Conservation (phyloP, 2,888 invertebrate species). For the Himalopsyche anomala region DNA sequence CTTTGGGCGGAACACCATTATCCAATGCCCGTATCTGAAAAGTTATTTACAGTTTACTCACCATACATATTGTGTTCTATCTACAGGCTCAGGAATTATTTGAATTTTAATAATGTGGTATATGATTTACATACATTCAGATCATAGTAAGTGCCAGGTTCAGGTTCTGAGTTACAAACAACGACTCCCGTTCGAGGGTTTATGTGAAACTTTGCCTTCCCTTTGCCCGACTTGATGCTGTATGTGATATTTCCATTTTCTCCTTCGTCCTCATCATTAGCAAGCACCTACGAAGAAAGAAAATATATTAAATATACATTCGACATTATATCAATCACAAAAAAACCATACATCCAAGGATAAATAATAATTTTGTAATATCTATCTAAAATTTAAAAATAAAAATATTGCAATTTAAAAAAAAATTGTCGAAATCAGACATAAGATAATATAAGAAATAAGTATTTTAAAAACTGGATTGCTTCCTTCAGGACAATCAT, state of each 20-base stretch:
- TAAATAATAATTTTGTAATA: neutral
- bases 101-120: no score
- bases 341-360: no score
- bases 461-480: no score
- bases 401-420: no score
- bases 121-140: slow-evolving; percentile 58
- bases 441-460: no score
- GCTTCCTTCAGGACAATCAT: neutral
- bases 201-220: slow-evolving; percentile 88
- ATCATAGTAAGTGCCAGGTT: slow-evolving; percentile 74
- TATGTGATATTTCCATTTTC: slow-evolving; percentile 90
- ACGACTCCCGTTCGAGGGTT: slow-evolving; percentile 89
- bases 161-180: slow-evolving; percentile 84
- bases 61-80: no score
- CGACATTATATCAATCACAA: neutral
- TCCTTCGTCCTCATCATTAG: slow-evolving; percentile 89
- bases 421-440: no score
- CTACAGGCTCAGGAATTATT: no score
- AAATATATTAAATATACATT: slow-evolving; percentile 42
- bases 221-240: slow-evolving; percentile 86
- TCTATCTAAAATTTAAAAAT: neutral
- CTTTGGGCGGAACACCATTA: slow-evolving; percentile 84
- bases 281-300: slow-evolving; percentile 80
- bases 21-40: slow-evolving; percentile 88
- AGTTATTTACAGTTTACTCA: neutral